Evolutionary conservation across 2,113 vertebrate species (phyloP), one percentile per base, ranked within the genome.

Genomic region (Falcunculus frontatus): DNA sequence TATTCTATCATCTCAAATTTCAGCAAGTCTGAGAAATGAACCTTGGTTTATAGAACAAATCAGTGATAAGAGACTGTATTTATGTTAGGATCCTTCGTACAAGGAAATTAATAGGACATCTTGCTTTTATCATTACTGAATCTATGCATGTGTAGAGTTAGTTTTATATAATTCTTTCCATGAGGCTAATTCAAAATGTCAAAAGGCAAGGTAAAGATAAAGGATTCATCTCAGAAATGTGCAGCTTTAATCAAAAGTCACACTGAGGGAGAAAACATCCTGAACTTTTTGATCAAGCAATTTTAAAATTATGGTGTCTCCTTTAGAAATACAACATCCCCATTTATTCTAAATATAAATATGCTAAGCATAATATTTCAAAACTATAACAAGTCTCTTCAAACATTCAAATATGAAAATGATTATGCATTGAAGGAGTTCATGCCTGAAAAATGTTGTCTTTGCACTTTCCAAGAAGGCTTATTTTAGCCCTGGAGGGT

Each of bases 261-360:
- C 3, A 7, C 17, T 30, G 26, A 56, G 39, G 21, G 21, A 88
- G 25, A 63, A 90, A 70, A 86, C 23, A 49, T 84, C 91, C 44
- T 92, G 69, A 81, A 93, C 27, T 90, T 92, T 74, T 82, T 89
- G 56, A 94, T 87, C 80, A 94, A 82, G 74, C 35, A 78, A 84
- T 94, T 95, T 84, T 68, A 94, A 85, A 92, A 84, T 80, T 92
- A 87, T 46, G 11, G 46, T 55, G 41, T 63, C 79, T 90, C 17
- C 59, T 78, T 90, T 44, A 55, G 74, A 90, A 75, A 86, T 85
- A 56, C 46, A 87, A 70, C 47, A 84, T 92, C 33, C 70, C 27
- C 19, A 78, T 78, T 80, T 93, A 74, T 74, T 90, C 88, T 84
- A 96, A 95, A 92, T 89, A 81, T 90, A 92, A 86, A 89, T 86